These are phyloP conservation scores for Ochotona curzoniae DNA, from an alignment of 2,113 vertebrate species.

Conservation along the genomic window DNA sequence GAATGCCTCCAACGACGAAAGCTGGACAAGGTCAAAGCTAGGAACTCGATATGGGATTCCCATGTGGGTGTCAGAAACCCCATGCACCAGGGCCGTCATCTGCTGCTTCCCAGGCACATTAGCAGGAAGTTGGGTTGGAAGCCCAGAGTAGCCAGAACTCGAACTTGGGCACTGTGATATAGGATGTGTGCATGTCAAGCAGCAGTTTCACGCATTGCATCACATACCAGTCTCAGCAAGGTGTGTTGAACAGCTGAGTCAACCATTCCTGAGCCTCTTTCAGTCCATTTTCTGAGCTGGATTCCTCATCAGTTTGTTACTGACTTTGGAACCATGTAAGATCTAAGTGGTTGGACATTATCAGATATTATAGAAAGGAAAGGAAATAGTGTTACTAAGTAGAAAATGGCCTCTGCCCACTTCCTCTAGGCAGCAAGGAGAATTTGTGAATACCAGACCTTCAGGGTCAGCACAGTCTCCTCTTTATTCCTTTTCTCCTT, in stretches of 20 bases:
- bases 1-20: no score
- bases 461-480: slow-evolving; percentile 69
- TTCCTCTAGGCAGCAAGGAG: background rate
- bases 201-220: no score
- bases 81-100: no score
- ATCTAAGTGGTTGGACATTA: slow-evolving; percentile 19
- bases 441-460: slow-evolving; percentile 44
- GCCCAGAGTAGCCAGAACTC: no score
- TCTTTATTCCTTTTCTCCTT: slow-evolving; percentile 71
- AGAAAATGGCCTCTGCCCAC: background rate
- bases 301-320: background rate
- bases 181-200: no score
- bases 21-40: no score
- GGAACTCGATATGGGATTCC: no score
- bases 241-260: background rate
- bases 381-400: slow-evolving; percentile 36
- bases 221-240: background rate
- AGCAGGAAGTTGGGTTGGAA: no score
- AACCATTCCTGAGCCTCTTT: background rate
- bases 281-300: background rate
- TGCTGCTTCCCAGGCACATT: no score
- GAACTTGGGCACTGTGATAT: no score
- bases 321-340: slow-evolving; percentile 10
- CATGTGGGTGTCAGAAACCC: no score
- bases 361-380: background rate